Conservation (phyloP, 2,113 vertebrate genomes). For the Daboia siamensis region DNA sequence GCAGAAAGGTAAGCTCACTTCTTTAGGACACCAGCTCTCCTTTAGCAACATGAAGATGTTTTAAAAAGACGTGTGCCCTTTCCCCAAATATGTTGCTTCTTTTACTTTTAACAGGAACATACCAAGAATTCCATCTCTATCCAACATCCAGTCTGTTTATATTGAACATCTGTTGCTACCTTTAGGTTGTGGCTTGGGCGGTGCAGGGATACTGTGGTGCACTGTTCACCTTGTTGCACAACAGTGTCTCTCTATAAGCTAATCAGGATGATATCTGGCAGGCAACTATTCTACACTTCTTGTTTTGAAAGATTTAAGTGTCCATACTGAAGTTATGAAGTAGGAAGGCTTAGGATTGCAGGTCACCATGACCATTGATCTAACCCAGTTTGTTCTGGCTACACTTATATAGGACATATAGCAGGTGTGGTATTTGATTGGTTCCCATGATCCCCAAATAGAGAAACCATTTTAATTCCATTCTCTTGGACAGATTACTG, state of each 20-base stretch:
- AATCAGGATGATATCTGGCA: background rate
- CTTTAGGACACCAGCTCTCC: background rate
- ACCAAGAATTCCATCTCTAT: background rate
- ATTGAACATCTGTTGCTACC: background rate
- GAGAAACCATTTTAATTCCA: background rate
- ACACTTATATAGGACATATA: background rate
- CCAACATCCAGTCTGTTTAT: background rate
- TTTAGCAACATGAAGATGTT: background rate
- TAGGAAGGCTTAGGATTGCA: background rate
- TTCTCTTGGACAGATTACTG: background rate
- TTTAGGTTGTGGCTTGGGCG: background rate
- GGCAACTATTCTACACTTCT: background rate
- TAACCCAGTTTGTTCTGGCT: background rate
- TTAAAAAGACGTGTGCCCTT: background rate
- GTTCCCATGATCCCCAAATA: background rate
- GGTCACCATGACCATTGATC: background rate
- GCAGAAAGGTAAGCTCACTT: slow-evolving; percentile 87
- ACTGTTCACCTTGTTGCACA: background rate
- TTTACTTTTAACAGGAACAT: background rate
- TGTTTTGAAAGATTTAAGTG: background rate
- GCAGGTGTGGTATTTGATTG: background rate
- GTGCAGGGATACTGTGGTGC: background rate
- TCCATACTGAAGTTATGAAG: background rate
- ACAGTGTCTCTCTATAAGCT: background rate
- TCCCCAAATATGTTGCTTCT: background rate